Evolutionary conservation across 2,888 invertebrate species (phyloP).

Genomic region (Stenolophus ochropezus): DNA sequence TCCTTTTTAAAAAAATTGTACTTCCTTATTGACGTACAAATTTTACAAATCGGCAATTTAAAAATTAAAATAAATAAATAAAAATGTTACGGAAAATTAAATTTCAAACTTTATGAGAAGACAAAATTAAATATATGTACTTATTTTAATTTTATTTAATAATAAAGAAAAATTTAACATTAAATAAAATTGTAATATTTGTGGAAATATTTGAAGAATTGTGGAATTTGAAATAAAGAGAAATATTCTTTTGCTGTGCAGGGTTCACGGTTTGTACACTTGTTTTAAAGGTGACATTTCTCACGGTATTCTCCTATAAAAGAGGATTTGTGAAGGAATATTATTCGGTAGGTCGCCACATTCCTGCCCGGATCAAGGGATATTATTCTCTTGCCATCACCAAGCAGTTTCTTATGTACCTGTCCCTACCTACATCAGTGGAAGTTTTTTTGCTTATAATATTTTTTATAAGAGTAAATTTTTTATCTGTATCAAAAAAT

Average conservation of each 20-base stretch:
- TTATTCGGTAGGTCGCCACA: constrained; percentile 16
- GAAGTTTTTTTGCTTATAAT: background rate
- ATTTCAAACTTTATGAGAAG: too few species aligned
- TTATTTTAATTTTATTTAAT: too few species aligned
- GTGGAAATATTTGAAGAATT: background rate
- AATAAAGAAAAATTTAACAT: too few species aligned
- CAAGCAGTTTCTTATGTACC: constrained; percentile 5
- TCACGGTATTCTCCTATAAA: constrained; percentile 39
- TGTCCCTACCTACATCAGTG: background rate
- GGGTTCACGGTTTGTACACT: constrained; percentile 39
- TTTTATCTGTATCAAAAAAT: too few species aligned
- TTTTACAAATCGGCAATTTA: too few species aligned
- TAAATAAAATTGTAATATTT: too few species aligned
- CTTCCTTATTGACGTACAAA: too few species aligned
- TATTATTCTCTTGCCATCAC: constrained; percentile 23
- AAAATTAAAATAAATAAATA: background rate
- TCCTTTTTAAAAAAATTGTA: too few species aligned
- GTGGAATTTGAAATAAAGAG: background rate
- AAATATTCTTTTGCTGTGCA: constrained; percentile 3
- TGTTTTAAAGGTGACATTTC: constrained; percentile 47
- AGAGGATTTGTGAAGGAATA: constrained; percentile 52
- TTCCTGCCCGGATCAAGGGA: constrained; percentile 39
- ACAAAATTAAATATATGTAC: too few species aligned
- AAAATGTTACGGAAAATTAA: background rate
- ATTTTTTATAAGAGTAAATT: background rate